Evolutionary conservation across 2,797 vertebrate genomes (phyloP).

Genomic region (Syngnathus acus): DNA sequence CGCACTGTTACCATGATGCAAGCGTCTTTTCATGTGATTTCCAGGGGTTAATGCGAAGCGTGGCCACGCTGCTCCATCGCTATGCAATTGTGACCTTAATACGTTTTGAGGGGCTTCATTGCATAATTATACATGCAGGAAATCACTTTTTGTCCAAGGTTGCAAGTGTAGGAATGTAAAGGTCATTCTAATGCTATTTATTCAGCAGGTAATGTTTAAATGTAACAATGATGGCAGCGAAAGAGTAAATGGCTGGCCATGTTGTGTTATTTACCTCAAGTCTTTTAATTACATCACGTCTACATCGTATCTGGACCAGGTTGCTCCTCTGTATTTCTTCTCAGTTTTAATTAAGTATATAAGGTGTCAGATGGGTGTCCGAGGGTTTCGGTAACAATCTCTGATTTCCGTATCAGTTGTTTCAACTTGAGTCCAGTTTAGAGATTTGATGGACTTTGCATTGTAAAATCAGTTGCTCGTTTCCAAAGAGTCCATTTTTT

Average conservation of each 20-base stretch:
- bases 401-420: slow-evolving; percentile 48
- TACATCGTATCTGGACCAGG: slow-evolving; percentile 4
- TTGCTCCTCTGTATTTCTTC: slow-evolving; percentile 43
- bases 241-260: too few relatives aligned
- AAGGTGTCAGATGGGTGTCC: slow-evolving; percentile 37
- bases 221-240: too few relatives aligned
- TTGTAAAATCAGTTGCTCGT: background rate
- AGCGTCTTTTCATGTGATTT: slow-evolving; percentile 46
- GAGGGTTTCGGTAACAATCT: slow-evolving; percentile 43
- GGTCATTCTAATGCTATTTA: background rate
- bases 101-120: slow-evolving; percentile 28
- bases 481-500: background rate
- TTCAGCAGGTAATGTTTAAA: background rate
- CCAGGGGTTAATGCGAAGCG: slow-evolving; percentile 38
- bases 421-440: slow-evolving; percentile 33
- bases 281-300: slow-evolving; percentile 5
- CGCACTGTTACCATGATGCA: slow-evolving; percentile 40
- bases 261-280: slow-evolving; percentile 7
- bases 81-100: slow-evolving; percentile 23
- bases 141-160: background rate
- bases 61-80: slow-evolving; percentile 22
- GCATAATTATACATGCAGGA: slow-evolving; percentile 4
- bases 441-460: slow-evolving; percentile 36
- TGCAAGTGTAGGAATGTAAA: background rate
- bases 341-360: slow-evolving; percentile 63